Base-by-base conservation (phyloP, 2,797 vertebrate species). In the Acrocephalus scirpaceus region DNA sequence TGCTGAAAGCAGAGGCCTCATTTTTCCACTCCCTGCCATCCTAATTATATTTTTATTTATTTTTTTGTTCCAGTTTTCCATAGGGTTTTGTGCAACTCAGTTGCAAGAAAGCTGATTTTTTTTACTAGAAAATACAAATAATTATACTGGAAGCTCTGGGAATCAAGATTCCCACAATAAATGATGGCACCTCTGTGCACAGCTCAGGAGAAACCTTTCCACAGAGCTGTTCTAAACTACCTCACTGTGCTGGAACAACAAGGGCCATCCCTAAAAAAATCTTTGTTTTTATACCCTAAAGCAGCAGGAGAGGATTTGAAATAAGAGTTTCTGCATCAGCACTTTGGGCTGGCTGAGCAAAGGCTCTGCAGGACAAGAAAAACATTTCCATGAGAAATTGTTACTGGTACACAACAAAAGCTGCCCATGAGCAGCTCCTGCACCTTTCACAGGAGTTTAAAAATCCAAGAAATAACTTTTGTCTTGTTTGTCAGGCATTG, bases 211-310 rank as follows among this genome's bases (percentile, higher is more conserved):
- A 73, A 93, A 70, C 34, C 25, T 75, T 51, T 51, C 27, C 47
- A 69, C 3, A 30, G 32, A 78, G 20, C 42, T 42, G 50, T 54
- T 26, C 42, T 4, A 50, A 67, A 42, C 40, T 16, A 2, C 13
- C 50, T 36, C 16, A 3, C 13, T 5, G 34, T 19, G 27, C 30
- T 42, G 30, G 26, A 56, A 36, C 2, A 0, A 23, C 2, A 3
- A 42, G 15, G 8, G 34, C 22, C 17, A 10, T 16, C 56, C 40
- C 67, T 48, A 53, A 16, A 45, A 26, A 34, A 16, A n/a, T 4
- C 21, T 11, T 54, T 29, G 13, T 32, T 74, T 60, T 20, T 56
- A 38, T 11, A 13, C 44, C 82, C 13, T 1, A 44, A 27, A 1
- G 17, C 27, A 64, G 45, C 56, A 47, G 1, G 13, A n/a, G 30